Evolutionary conservation across 2,797 vertebrate genomes (phyloP).

Genomic region (Gallinago solitaria): DNA sequence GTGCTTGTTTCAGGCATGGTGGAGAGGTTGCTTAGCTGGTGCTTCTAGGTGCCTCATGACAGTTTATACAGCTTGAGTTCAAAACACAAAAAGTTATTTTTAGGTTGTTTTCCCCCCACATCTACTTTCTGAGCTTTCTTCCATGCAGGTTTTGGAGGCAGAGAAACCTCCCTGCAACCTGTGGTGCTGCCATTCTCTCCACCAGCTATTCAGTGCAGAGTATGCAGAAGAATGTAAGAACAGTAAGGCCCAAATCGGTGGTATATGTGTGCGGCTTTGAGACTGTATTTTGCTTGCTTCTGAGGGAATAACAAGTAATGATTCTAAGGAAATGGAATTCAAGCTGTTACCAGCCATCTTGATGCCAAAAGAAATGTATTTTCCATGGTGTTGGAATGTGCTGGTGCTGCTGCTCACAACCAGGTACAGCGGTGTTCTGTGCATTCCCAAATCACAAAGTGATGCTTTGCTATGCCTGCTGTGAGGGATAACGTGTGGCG

Average conservation of each 20-base stretch:
- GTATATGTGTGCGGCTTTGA: background rate
- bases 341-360: background rate
- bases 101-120: background rate
- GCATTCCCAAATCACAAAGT: background rate
- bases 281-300: background rate
- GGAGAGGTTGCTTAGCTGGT: background rate
- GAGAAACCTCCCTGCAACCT: background rate
- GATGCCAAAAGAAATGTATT: background rate
- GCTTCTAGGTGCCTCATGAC: background rate
- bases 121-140: background rate
- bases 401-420: fast-evolving
- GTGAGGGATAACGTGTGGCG: background rate
- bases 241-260: background rate
- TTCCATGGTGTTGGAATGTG: background rate
- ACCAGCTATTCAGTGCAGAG: background rate
- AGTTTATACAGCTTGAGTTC: background rate
- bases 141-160: background rate
- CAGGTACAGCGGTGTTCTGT: background rate
- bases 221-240: background rate
- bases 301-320: background rate
- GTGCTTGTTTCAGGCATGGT: background rate
- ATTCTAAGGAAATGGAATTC: background rate
- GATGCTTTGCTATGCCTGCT: background rate
- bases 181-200: background rate
- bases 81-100: background rate